Percentiles rank a stretch among this genome's conserved stretches.
Conservation (phyloP, 37 sponge, comb jelly and placozoan species). For the Cliona cf. orientalis region DNA sequence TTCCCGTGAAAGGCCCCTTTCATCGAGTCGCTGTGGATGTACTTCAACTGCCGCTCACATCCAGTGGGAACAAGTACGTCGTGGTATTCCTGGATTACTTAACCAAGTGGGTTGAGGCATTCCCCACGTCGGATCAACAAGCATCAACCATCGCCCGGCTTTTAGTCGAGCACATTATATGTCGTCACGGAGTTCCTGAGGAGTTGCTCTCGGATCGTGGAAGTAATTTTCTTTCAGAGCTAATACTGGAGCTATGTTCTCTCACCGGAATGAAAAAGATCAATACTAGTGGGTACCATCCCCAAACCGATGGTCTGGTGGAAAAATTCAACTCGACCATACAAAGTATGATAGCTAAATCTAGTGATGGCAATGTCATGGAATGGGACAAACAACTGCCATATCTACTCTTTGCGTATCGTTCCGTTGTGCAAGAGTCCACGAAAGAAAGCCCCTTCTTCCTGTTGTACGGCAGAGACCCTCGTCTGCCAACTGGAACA, state of each 20-base stretch:
- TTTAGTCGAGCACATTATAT: constrained; percentile 4
- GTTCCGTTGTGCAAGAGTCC: too few relatives aligned
- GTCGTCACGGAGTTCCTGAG: constrained; percentile 31
- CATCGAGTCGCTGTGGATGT: too few relatives aligned
- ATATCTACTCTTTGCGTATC: constrained; percentile 16
- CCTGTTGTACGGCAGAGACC: too few relatives aligned
- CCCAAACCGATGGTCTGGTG: too few relatives aligned
- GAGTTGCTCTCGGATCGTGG: constrained; percentile 13
- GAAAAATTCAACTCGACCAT: too few relatives aligned
- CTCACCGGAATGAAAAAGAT: constrained; percentile 12
- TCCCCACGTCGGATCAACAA: constrained; percentile 4
- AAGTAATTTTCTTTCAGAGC: constrained; percentile 1
- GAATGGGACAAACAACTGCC: too few relatives aligned
- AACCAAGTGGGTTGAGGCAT: too few relatives aligned
- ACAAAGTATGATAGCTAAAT: too few relatives aligned
- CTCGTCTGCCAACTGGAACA: too few relatives aligned
- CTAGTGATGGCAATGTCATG: neutral
- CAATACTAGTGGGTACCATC: too few relatives aligned
- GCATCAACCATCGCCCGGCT: constrained; percentile 14
- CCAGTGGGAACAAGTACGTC: constrained; percentile 26
- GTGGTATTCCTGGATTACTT: constrained; percentile 23
- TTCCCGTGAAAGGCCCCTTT: constrained; percentile 26
- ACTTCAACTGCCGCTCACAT: constrained; percentile 45
- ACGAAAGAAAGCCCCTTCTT: too few relatives aligned
- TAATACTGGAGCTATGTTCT: neutral